phyloP scores from a whole-genome alignment of 2,113 vertebrate species.

The Gadus macrocephalus region DNA sequence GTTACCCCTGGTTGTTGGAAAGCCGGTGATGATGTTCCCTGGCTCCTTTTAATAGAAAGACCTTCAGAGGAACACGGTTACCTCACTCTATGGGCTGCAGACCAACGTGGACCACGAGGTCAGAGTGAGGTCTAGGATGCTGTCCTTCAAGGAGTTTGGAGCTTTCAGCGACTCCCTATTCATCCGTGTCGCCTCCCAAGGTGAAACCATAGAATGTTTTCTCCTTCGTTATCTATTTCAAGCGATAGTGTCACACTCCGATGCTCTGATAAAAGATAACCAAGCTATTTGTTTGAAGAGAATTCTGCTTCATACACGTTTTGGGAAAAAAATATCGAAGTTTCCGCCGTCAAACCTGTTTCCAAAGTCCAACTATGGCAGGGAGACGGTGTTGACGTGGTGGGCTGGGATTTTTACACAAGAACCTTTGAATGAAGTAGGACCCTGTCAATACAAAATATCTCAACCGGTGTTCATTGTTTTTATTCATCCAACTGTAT shows the following conservation, averaged over 20 bases:
- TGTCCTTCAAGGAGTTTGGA: conserved; percentile 75
- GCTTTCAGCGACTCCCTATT: conserved; percentile 83
- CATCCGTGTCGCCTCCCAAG: conserved; percentile 64
- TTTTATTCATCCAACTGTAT: no score
- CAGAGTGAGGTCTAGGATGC: conserved; percentile 78
- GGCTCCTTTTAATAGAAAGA: conserved; percentile 64
- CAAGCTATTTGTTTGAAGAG: no score
- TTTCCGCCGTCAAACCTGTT: neutral
- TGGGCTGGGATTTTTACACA: neutral
- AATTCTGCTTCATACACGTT: no score
- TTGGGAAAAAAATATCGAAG: no score
- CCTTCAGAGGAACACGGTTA: conserved; percentile 61
- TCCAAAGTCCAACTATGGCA: neutral
- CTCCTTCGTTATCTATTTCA: no score
- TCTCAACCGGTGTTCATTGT: neutral
- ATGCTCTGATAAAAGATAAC: no score
- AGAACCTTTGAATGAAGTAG: neutral
- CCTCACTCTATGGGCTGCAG: conserved; percentile 80
- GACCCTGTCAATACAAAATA: no score
- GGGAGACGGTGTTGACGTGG: neutral
- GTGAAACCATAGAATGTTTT: conserved; percentile 34
- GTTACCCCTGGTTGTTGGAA: no score
- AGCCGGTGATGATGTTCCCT: neutral
- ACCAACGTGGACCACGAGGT: conserved; percentile 82
- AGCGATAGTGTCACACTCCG: no score